Evolutionary conservation across 2,797 vertebrate species (phyloP), one percentile per base, ranked within the genome.

Genomic region (Ara ararauna): DNA sequence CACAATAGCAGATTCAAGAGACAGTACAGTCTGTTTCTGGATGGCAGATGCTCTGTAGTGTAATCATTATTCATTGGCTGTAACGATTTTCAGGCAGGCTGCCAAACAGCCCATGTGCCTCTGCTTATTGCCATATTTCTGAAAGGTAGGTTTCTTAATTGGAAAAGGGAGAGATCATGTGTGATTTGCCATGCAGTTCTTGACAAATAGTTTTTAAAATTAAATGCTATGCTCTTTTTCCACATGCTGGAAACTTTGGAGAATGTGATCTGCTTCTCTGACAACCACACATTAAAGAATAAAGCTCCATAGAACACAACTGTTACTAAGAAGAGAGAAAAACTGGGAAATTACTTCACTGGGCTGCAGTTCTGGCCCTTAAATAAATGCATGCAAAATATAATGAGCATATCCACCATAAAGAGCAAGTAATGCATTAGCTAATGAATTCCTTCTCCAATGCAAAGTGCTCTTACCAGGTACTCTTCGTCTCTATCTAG

Each of bases 41-140:
- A 90, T 44, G 24, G 91, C 97, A 98, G 97, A 98, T 98, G 97
- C 92, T 95, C 75, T 56, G 48, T 60, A 85, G 56, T 75, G 87
- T 78, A 93, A 84, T 94, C 94, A 85, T 96, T 97, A 96, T 93
- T 91, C 96, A 86, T 27, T 83, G 85, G 96, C 88, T 96, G 90
- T 85, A 93, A 91, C 67, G 90, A 97, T 96, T 97, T 97, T 95
- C 76, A 84, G 97, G 97, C 96, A 71, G 76, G 79, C 94, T 96
- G 97, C 97, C 97, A 98, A 97, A 85, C 45, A 83, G 72, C 73
- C 87, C 97, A 96, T 97, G 97, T 96, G 97, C 95, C 97, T 97
- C 94, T 94, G 93, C 95, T 97, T 96, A 96, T 94, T 97, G 91
- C 97, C 97, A 97, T 84, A 51, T 95, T 97, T 97, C 95, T 96